Evolutionary conservation across 2,113 vertebrate species (phyloP).

Genomic region (Chrysemys picta): DNA sequence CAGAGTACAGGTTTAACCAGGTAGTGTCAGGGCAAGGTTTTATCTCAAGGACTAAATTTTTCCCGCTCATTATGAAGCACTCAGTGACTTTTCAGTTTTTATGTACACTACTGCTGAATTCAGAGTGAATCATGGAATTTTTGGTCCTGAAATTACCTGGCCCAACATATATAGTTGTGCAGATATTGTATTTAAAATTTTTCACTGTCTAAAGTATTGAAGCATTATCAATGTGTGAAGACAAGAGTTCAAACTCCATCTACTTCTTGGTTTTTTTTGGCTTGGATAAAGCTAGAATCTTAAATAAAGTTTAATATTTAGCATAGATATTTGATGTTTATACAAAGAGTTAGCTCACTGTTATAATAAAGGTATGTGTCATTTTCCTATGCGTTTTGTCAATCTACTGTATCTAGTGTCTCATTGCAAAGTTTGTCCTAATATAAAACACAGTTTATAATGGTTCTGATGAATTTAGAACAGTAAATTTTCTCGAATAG

Average conservation of each 20-base stretch:
- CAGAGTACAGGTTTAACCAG: not conserved
- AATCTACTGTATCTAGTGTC: not conserved
- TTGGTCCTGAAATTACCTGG: not conserved
- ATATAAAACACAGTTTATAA: not conserved
- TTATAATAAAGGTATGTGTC: not conserved
- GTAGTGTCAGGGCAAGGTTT: not conserved
- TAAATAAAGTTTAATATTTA: not conserved
- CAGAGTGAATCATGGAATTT: not conserved
- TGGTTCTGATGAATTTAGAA: not conserved
- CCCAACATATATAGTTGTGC: not conserved
- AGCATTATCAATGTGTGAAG: not conserved
- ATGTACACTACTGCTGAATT: not conserved
- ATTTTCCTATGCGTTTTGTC: not conserved
- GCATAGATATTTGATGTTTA: not conserved
- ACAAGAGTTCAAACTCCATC: not conserved
- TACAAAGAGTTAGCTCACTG: not conserved
- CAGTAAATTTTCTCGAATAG: not conserved
- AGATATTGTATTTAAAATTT: not conserved
- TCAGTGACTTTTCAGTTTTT: not conserved
- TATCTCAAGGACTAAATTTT: not conserved
- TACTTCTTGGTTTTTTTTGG: slow-evolving; percentile 27
- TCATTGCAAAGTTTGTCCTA: not conserved
- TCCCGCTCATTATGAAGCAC: not conserved
- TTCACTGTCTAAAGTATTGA: not conserved
- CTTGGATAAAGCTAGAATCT: not conserved